phyloP scores from a whole-genome alignment of 2,797 vertebrate genomes.

The Spizella passerina region DNA sequence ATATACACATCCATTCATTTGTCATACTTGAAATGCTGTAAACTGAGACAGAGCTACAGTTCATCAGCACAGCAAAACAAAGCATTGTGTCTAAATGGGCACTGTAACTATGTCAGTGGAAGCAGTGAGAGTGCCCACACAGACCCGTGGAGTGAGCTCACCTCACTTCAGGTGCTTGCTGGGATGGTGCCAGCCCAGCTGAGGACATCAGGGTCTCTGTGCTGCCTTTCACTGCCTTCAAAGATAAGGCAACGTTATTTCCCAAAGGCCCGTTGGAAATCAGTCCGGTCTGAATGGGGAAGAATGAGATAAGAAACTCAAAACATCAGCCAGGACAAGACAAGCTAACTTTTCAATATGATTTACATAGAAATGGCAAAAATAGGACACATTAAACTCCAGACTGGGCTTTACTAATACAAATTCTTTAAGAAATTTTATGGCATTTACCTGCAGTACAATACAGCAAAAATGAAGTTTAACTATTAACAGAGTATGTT shows the following conservation, averaged over 20 bases:
- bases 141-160: constrained; percentile 38
- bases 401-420: neutral
- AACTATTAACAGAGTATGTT: neutral
- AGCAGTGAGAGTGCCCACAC: neutral
- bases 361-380: neutral
- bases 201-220: constrained; percentile 68
- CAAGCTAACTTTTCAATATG: neutral
- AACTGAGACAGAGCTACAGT: neutral
- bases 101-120: neutral
- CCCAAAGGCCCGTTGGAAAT: constrained; percentile 86
- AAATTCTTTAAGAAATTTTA: neutral
- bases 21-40: neutral
- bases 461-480: neutral
- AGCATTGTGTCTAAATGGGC: neutral
- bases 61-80: neutral
- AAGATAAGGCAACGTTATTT: constrained; percentile 65
- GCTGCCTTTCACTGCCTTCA: constrained; percentile 73
- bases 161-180: constrained; percentile 79
- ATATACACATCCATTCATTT: neutral
- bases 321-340: neutral
- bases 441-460: neutral
- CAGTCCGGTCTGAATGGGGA: constrained; percentile 76
- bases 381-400: neutral
- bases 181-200: constrained; percentile 70
- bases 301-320: neutral